Evolutionary conservation across 2,797 vertebrate genomes (phyloP).

Genomic region (Acanthurus tractus): DNA sequence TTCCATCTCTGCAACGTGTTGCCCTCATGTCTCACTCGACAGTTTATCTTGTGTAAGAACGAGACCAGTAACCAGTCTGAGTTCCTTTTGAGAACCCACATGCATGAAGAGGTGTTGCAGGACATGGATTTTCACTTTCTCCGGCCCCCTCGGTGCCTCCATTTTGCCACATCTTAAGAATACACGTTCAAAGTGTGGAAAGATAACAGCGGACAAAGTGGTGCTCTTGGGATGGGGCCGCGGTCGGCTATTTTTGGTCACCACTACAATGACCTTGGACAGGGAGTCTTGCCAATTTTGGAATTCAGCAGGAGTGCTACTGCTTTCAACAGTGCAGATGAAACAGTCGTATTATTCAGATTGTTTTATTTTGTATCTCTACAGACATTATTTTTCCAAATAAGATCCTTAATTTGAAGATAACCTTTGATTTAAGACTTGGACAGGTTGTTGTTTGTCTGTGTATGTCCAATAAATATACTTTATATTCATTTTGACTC

Average conservation of each 20-base stretch:
- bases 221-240: slow-evolving; percentile 86
- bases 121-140: slow-evolving; percentile 20
- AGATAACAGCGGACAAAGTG: slow-evolving; percentile 94
- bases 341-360: slow-evolving; percentile 22
- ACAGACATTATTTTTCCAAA: neutral
- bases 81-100: slow-evolving; percentile 20
- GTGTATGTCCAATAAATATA: slow-evolving; percentile 45
- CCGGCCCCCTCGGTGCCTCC: slow-evolving; percentile 66
- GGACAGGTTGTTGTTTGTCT: slow-evolving; percentile 4
- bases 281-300: slow-evolving; percentile 92
- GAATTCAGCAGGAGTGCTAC: slow-evolving; percentile 86
- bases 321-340: slow-evolving; percentile 44
- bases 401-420: slow-evolving; percentile 4
- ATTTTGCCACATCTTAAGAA: slow-evolving; percentile 91
- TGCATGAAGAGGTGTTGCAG: slow-evolving; percentile 35
- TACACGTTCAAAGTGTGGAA: slow-evolving; percentile 90
- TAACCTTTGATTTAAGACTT: neutral
- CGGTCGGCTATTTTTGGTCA: slow-evolving; percentile 94
- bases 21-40: neutral
- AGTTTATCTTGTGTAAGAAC: slow-evolving; percentile 17
- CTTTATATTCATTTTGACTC: slow-evolving; percentile 14
- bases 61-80: slow-evolving; percentile 9
- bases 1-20: neutral
- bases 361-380: neutral
- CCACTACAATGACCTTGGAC: slow-evolving; percentile 91